A percentile compares a stretch with the other conserved stretches of the same genome.
phyloP scores from a whole-genome alignment of 2,888 invertebrate species.

The Archaeoteleia sp. region DNA sequence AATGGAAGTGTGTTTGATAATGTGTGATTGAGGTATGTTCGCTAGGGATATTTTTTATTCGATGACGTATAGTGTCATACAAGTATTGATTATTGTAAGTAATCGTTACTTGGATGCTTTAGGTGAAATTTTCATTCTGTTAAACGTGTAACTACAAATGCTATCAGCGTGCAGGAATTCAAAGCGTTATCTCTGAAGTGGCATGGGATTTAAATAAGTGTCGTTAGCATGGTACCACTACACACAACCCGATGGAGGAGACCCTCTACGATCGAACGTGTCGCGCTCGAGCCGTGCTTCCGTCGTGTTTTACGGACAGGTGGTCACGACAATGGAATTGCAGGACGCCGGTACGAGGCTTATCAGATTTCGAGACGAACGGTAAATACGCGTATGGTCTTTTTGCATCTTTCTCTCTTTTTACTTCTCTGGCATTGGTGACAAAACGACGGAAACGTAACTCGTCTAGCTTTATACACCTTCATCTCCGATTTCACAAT shows the following conservation, averaged over 20 bases:
- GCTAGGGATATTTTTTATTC: no score
- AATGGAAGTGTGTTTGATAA: no score
- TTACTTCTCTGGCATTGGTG: slow-evolving; percentile 33
- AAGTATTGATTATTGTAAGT: slow-evolving; percentile 20
- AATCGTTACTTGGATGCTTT: slow-evolving; percentile 37
- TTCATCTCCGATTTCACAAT: slow-evolving; percentile 58
- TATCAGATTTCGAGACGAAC: slow-evolving; percentile 52
- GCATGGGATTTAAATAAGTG: slow-evolving; percentile 45
- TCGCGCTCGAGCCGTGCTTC: slow-evolving; percentile 46
- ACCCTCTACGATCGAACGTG: slow-evolving; percentile 46
- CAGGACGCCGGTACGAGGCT: slow-evolving; percentile 47
- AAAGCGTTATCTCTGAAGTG: slow-evolving; percentile 41
- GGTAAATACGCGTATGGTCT: slow-evolving; percentile 43
- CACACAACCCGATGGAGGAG: slow-evolving; percentile 26
- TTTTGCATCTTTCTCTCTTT: slow-evolving; percentile 29
- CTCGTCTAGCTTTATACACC: no score
- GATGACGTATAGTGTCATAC: no score
- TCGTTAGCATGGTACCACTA: slow-evolving; percentile 32
- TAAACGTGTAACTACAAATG: slow-evolving; percentile 22
- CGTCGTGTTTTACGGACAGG: slow-evolving; percentile 52
- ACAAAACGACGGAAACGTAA: no score
- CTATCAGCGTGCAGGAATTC: slow-evolving; percentile 34
- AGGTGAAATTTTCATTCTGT: slow-evolving; percentile 44
- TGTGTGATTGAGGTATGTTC: no score
- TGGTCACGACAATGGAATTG: slow-evolving; percentile 55